These are phyloP conservation scores for Homarus americanus DNA, from an alignment of 1,140 invertebrate genomes.

Conservation along the genomic window DNA sequence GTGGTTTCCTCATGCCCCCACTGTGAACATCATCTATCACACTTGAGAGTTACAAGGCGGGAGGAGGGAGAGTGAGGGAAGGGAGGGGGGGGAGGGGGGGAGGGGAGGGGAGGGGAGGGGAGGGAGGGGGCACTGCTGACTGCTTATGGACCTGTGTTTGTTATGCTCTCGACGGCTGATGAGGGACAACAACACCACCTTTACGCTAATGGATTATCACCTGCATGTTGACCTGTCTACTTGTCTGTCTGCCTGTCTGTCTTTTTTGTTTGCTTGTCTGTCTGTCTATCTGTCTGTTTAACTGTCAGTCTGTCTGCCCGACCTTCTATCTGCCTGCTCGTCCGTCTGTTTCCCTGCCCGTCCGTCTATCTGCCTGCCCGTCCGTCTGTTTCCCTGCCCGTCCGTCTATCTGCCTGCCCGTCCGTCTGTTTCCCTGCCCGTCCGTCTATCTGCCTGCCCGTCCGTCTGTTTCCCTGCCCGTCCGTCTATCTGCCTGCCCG, in stretches of 20 bases:
- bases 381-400: no score
- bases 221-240: no score
- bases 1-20: no score
- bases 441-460: no score
- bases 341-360: no score
- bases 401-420: no score
- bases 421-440: no score
- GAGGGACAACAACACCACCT: not conserved
- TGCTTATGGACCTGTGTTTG: not conserved
- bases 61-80: conserved; percentile 34
- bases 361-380: no score
- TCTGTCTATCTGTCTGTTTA: conserved; percentile 1
- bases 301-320: not conserved
- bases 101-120: conserved; percentile 29
- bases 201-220: not conserved
- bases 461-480: no score
- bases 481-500: no score
- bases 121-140: conserved; percentile 34
- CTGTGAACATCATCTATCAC: no score
- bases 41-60: no score
- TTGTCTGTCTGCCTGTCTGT: not conserved
- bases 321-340: not conserved
- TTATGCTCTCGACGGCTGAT: not conserved
- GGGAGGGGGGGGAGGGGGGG: conserved; percentile 29
- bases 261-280: not conserved